phyloP scores from a whole-genome alignment of 37 sponge, comb jelly and placozoan genomes.

The Halisarca cf. caerulea region DNA sequence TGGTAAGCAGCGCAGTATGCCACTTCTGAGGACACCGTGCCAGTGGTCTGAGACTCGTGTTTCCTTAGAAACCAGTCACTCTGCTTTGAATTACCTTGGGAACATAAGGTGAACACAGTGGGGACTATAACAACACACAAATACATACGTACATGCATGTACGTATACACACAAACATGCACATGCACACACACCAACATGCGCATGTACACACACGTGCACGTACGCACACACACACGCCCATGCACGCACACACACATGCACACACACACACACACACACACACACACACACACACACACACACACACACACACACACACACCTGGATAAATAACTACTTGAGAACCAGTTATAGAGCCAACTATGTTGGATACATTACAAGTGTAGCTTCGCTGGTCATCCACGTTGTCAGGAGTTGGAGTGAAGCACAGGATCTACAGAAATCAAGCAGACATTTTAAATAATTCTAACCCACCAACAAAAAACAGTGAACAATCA shows the following conservation, averaged over 20 bases:
- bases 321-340: not conserved
- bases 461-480: too few species aligned
- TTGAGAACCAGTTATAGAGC: not conserved
- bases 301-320: not conserved
- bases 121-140: too few species aligned
- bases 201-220: not conserved
- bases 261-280: slow-evolving; percentile 16
- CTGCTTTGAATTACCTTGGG: too few species aligned
- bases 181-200: too few species aligned
- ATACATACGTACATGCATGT: not conserved
- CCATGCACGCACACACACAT: not conserved
- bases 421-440: slow-evolving; percentile 16
- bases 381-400: not conserved
- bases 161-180: not conserved
- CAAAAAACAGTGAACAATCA: too few species aligned
- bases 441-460: too few species aligned
- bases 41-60: too few species aligned
- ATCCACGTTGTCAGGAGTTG: not conserved
- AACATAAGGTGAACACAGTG: not conserved
- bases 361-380: not conserved
- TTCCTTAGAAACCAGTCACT: too few species aligned
- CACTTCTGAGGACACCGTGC: too few species aligned
- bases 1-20: too few species aligned
- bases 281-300: slow-evolving; percentile 24
- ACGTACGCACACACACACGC: not conserved